phyloP scores from a whole-genome alignment of 2,113 vertebrate genomes.

The Pongo pygmaeus region DNA sequence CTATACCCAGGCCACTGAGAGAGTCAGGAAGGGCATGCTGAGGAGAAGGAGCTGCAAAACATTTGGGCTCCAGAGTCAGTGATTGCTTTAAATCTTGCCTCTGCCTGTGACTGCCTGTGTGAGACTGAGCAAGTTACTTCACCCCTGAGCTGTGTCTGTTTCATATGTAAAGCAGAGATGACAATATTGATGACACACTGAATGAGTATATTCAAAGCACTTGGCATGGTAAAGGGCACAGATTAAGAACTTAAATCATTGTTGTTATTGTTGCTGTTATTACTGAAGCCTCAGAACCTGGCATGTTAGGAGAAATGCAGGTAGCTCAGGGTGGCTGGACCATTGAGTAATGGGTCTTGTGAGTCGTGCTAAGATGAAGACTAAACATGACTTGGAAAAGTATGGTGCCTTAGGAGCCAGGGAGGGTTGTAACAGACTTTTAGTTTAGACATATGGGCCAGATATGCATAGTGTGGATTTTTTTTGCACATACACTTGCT shows the following conservation, averaged over 20 bases:
- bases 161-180: neutral
- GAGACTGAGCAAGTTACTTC: neutral
- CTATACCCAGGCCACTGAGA: neutral
- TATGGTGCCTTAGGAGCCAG: neutral
- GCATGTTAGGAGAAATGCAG: neutral
- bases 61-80: neutral
- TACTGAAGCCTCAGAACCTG: neutral
- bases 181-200: neutral
- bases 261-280: neutral
- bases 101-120: neutral
- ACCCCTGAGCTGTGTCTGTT: neutral
- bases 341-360: neutral
- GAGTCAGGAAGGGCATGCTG: neutral
- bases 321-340: neutral
- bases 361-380: neutral
- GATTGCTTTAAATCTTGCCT: neutral
- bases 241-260: neutral
- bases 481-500: neutral
- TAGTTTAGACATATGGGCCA: neutral
- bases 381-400: neutral
- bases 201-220: neutral
- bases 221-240: neutral
- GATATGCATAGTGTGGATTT: neutral
- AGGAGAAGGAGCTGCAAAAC: neutral
- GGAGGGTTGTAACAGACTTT: neutral